Evolutionary conservation across 2,113 vertebrate species (phyloP).

Genomic region (Oceanodroma tethys): DNA sequence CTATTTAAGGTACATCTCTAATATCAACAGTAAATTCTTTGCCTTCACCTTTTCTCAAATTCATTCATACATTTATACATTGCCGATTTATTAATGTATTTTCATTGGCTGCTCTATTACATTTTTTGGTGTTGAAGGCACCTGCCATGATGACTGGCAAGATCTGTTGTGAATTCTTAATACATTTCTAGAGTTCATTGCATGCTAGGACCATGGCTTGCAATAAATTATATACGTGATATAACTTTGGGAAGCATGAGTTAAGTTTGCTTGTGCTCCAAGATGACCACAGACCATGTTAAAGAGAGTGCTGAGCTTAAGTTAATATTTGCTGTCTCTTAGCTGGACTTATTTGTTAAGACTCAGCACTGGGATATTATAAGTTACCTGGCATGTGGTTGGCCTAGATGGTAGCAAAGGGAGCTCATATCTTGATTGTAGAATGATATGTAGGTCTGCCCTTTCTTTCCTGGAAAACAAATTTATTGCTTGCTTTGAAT

Average conservation of each 20-base stretch:
- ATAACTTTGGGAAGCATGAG: background rate
- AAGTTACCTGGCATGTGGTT: background rate
- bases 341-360: background rate
- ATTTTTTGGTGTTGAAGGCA: background rate
- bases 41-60: background rate
- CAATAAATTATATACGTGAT: background rate
- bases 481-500: background rate
- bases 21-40: background rate
- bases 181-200: background rate
- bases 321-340: background rate
- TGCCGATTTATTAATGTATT: background rate
- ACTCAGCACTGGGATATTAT: background rate
- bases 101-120: background rate
- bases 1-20: background rate
- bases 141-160: background rate
- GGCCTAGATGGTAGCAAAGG: background rate
- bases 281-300: background rate
- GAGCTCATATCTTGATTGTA: background rate
- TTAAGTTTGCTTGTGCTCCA: background rate
- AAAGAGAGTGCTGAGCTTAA: background rate
- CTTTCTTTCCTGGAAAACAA: background rate
- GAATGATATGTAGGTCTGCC: background rate
- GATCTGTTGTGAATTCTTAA: background rate
- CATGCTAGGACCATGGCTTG: background rate
- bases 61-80: background rate